Base-by-base conservation (phyloP, 2,888 invertebrate genomes). In the Orgyia antiqua region DNA sequence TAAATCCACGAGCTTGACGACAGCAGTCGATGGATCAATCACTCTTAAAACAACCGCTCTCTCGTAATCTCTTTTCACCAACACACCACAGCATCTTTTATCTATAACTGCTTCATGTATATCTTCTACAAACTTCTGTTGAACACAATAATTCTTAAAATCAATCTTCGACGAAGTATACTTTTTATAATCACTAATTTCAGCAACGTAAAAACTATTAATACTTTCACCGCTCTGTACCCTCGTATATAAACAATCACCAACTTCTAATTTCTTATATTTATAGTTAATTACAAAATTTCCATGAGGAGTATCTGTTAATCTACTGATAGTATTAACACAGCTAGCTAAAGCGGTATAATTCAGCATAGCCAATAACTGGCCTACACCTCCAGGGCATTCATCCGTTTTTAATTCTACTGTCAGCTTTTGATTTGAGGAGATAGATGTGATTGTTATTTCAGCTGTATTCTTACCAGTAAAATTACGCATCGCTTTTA, bases 141-240 rank as follows among this genome's bases (percentile, higher is more conserved):
- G 10, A 4, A 31, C 34, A 15, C 43, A 46, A 23, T 50, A 38
- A 1, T 10, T 4, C 10, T 29, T 24, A 5, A 44, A 42, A 1
- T 17, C 6, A 1, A 13, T n/a, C n/a, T 24, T 13, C 1, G 24
- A 24, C 13, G 10, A 6, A 23, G 17, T 10, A 10, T 37, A 34
- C 8, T 10, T 29, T 15, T 31, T 34, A n/a, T 26, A 38, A 10
- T 51, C 51, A 28, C 32, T 28, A 0, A 39, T 8, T n/a, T 41
- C 47, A 8, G 47, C 43, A 12, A 46, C 43, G 31, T 44, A 44
- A 13, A 51, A 50, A 2, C 12, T 32, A 5, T 27, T 7, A 5
- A 23, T 13, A 4, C 27, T 24, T 4, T 23, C 24, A 6, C 50
- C 51, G 20, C 31, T 28, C 19, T 37, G 44, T 11, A 47, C 35